These are phyloP conservation scores for Pachymerium ferrugineum DNA, from an alignment of 2,888 invertebrate genomes.

Conservation along the genomic window DNA sequence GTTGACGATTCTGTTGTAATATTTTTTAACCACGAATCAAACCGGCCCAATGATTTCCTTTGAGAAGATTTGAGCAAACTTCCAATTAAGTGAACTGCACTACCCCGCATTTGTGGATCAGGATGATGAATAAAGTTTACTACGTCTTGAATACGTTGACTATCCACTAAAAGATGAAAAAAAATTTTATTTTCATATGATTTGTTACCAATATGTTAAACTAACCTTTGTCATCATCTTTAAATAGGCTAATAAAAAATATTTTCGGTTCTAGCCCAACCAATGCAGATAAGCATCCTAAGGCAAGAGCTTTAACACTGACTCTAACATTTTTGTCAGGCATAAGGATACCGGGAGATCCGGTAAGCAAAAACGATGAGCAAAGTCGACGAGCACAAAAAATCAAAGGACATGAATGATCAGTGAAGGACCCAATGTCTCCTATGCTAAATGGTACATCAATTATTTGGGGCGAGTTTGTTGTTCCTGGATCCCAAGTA, in stretches of 20 bases:
- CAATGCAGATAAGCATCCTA: slow-evolving; percentile 71
- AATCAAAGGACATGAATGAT: slow-evolving; percentile 60
- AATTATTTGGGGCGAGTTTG: slow-evolving; percentile 36
- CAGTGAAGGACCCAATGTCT: slow-evolving; percentile 61
- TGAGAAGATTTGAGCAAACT: slow-evolving; percentile 60
- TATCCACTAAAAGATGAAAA: neutral
- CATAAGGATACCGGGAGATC: slow-evolving; percentile 56
- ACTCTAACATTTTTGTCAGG: slow-evolving; percentile 74
- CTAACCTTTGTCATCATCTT: slow-evolving; percentile 37
- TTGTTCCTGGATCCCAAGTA: slow-evolving; percentile 31
- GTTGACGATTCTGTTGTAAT: neutral
- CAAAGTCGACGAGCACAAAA: slow-evolving; percentile 68
- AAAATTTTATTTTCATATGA: neutral
- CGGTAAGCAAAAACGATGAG: slow-evolving; percentile 66
- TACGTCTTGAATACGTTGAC: slow-evolving; percentile 53
- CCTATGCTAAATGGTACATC: slow-evolving; percentile 50
- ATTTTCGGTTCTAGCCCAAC: slow-evolving; percentile 67
- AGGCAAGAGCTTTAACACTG: slow-evolving; percentile 81
- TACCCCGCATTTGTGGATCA: slow-evolving; percentile 76
- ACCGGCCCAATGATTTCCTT: slow-evolving; percentile 50
- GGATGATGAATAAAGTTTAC: slow-evolving; percentile 63
- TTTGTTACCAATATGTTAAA: neutral
- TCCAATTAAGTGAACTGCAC: slow-evolving; percentile 62
- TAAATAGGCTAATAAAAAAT: slow-evolving; percentile 57
- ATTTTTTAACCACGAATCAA: slow-evolving; percentile 34